Base-by-base conservation (phyloP, 2,888 invertebrate genomes). In the Dioctria linearis region DNA sequence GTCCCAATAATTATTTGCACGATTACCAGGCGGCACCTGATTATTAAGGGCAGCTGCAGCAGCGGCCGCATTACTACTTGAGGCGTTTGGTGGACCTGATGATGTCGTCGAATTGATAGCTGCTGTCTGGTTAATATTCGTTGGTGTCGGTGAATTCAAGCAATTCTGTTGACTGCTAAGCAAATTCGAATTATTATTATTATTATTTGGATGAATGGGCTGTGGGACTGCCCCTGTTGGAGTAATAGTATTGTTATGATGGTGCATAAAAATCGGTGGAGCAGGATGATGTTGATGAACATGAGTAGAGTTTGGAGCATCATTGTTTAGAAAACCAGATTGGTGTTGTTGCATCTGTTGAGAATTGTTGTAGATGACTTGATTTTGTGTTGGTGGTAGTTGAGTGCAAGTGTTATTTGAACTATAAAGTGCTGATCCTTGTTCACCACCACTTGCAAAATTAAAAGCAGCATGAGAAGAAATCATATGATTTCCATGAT, bases 1-100 rank as follows among this genome's bases (percentile, higher is more conserved):
- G 87, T 97, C 96, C 96, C 96, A 96, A 89, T 96, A 97, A 90
- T 97, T 97, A 88, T 97, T 97, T 80, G 96, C 96, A 83, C 96
- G 91, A 88, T 95, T 96, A 43, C 96, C 96, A 51, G 96, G 96
- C 57, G 96, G 94, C 78, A 96, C 96, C 90, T 96, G 96, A 88
- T 96, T 96, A 89, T 96, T 96, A 65, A 96, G 90, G 0, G 94
- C 93, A 84, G 92, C 84, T 46, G 83, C 87, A 67, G 83, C 80
- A 25, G 85, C 79, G 43, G 83, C 82, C 65, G 82, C 73, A 80
- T 79, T 78, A 79, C 25, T 83, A 73, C 65, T 80, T 57, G 85
- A 82, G 86, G 87, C 80, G 84, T 85, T 73, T 84, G 87, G 80
- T 6, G 84, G 82, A 84, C 84, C 80, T 82, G 86, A 83, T 82